Percentiles rank a stretch among this genome's conserved stretches.
Evolutionary conservation across 2,888 invertebrate genomes (phyloP).

Genomic region (Tolmerus cingulatus): DNA sequence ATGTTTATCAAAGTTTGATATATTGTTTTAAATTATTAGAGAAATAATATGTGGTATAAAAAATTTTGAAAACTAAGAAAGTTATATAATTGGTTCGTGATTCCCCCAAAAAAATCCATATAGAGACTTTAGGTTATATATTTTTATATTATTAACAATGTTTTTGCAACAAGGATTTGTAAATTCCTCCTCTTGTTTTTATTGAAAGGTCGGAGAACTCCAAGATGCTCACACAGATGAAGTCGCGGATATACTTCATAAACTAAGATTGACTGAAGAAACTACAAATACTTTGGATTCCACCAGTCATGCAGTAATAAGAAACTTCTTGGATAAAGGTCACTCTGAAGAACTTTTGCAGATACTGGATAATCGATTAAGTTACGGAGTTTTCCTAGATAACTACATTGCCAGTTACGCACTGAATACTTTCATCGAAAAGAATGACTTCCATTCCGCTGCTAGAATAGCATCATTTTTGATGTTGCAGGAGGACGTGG

Average conservation of each 20-base stretch:
- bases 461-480: slow-evolving; percentile 78
- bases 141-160: no score
- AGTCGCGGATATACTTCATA: slow-evolving; percentile 75
- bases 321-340: slow-evolving; percentile 65
- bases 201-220: slow-evolving; percentile 22
- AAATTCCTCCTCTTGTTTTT: background rate
- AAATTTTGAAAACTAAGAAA: no score
- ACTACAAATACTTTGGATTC: slow-evolving; percentile 77
- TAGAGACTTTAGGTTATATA: no score
- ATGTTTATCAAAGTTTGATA: no score
- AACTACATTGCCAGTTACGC: slow-evolving; percentile 78
- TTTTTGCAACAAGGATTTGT: no score
- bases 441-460: slow-evolving; percentile 74
- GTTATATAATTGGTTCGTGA: no score
- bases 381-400: slow-evolving; percentile 93
- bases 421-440: slow-evolving; percentile 79
- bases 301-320: slow-evolving; percentile 81
- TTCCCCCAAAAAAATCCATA: no score
- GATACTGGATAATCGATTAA: slow-evolving; percentile 80
- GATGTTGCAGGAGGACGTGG: slow-evolving; percentile 90
- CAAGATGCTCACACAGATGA: slow-evolving; percentile 72
- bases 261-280: slow-evolving; percentile 76
- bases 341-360: slow-evolving; percentile 69
- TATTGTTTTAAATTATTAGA: no score
- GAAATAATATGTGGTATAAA: no score